Conservation (phyloP, 1,140 invertebrate species). For the Metaphire vulgaris region DNA sequence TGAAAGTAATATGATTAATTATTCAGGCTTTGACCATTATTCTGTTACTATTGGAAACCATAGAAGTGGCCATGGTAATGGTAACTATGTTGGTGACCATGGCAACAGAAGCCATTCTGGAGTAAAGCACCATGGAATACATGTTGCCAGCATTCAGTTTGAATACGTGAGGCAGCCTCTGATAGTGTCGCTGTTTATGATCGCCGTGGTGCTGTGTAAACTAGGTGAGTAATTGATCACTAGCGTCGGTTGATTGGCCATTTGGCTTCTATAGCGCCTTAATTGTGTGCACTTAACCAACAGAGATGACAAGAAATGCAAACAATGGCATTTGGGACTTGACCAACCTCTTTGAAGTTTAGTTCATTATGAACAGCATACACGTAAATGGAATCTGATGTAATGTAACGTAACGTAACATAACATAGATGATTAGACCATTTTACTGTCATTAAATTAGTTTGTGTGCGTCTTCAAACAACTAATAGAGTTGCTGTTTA, state of each 20-base stretch:
- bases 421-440: background rate
- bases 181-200: constrained; percentile 14
- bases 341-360: no score
- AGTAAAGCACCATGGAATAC: constrained; percentile 39
- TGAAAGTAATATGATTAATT: background rate
- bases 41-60: no score
- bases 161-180: constrained; percentile 19
- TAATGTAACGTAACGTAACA: background rate
- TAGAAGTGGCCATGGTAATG: constrained; percentile 7
- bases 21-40: no score
- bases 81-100: background rate
- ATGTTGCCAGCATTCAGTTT: constrained; percentile 24
- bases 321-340: no score
- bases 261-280: background rate
- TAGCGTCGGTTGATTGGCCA: background rate
- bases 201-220: constrained; percentile 19
- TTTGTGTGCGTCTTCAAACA: no score
- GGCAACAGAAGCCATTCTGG: constrained; percentile 15
- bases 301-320: no score
- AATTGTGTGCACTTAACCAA: no score
- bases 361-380: no score
- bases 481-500: background rate
- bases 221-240: constrained; percentile 27
- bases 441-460: background rate
- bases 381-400: no score